Evolutionary conservation across 2,888 invertebrate genomes (phyloP), one percentile per base, ranked within the genome.

Genomic region (Tetropium fuscum): DNA sequence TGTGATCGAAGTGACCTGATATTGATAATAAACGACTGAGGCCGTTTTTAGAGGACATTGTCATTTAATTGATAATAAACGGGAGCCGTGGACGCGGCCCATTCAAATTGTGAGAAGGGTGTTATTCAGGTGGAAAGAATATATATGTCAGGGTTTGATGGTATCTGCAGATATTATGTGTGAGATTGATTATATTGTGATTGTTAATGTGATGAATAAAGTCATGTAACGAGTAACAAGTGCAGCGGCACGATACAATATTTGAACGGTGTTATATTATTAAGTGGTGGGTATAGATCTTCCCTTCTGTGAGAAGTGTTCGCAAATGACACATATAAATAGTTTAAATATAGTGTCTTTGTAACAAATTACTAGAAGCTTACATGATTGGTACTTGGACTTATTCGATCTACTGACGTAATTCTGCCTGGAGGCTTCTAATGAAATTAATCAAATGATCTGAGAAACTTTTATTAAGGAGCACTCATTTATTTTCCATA

Each of bases 1-100:
- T 64, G 70, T 71, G 72, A 74, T 76, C 74, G 70, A 68, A 72
- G 69, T 75, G 74, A 72, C 75, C 71, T 64, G 72, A 72, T 74
- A 75, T 74, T 69, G 74, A 74, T 72, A 73, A 74, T 70, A 66
- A 69, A 67, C 63, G 66, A 66, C 61, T 66, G 53, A 63, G 63
- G 66, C 59, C 58, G 55, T 66, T 48, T n/a, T 48, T 48, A 30
- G 20, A 36, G 48, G 48, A 36, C 48, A 22, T 32, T 32, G 22
- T 22, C 36, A 20, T 48, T 48, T 48, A 48, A 48, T 48, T 48
- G 36, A 48, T 48, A 48, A 48, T 36, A 38, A 38, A 40, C 51
- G 51, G 34, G 19, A 38, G 38, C 15, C 40, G 51, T 44, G 44
- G 27, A 44, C 27, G 44, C n/a, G 25, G 44, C n/a, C 44, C 44